These are phyloP conservation scores for Miniopterus natalensis DNA, from an alignment of 2,113 vertebrate species.

Conservation along the genomic window DNA sequence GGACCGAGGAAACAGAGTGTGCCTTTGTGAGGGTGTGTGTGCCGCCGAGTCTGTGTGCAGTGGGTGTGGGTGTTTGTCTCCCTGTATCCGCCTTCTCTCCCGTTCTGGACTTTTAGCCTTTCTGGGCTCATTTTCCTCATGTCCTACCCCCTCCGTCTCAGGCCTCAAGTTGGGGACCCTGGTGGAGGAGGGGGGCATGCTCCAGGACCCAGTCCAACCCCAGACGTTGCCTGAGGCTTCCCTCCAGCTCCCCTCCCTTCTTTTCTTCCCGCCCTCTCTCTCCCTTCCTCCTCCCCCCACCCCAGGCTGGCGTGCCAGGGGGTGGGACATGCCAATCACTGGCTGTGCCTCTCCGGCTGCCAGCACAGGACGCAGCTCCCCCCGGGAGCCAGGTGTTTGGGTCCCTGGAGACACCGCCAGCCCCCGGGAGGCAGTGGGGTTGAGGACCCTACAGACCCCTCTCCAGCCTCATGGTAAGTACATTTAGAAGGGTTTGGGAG, in stretches of 20 bases:
- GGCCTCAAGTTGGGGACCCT: slow-evolving; percentile 54
- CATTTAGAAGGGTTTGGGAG: slow-evolving; percentile 35
- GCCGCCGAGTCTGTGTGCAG: slow-evolving; percentile 60
- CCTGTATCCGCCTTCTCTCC: slow-evolving; percentile 79
- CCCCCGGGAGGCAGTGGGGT: slow-evolving; percentile 64
- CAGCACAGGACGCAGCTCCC: slow-evolving; percentile 84
- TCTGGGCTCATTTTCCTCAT: slow-evolving; percentile 47
- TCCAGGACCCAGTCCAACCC: slow-evolving; percentile 70
- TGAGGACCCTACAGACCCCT: slow-evolving; percentile 69
- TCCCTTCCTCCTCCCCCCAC: slow-evolving; percentile 48
- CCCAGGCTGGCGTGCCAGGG: slow-evolving; percentile 83
- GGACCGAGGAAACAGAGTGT: slow-evolving; percentile 56
- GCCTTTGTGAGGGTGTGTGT: slow-evolving; percentile 67
- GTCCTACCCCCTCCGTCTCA: neutral
- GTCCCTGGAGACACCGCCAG: slow-evolving; percentile 76
- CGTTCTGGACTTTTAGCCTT: slow-evolving; percentile 76
- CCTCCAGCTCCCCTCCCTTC: slow-evolving; percentile 73
- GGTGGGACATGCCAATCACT: slow-evolving; percentile 86
- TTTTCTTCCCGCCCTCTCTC: slow-evolving; percentile 71
- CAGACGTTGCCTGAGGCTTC: slow-evolving; percentile 75
- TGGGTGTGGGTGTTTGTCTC: slow-evolving; percentile 85
- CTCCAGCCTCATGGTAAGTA: slow-evolving; percentile 78
- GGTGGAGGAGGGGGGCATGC: slow-evolving; percentile 25
- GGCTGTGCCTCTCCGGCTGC: slow-evolving; percentile 83
- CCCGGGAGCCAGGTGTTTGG: slow-evolving; percentile 84